Evolutionary conservation across 2,888 invertebrate genomes (phyloP), one percentile per base, ranked within the genome.

Genomic region (Latrodectus hesperus): DNA sequence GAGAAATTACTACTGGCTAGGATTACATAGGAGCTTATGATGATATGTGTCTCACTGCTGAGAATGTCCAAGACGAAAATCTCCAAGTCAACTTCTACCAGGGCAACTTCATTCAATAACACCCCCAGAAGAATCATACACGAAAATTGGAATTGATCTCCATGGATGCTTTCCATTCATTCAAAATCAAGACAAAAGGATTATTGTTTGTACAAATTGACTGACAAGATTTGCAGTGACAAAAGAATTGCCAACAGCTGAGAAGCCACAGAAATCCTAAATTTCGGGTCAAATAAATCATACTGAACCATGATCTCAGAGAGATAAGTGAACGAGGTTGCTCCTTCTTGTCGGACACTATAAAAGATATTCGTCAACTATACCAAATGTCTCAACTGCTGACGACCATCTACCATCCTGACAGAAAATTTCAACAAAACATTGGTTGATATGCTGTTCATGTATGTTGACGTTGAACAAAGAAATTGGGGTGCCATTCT

Each of bases 391-490:
- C 55, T 11, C 87, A 73, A 6, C n/a, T 49, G 0, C 9, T 5
- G 14, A 88, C 81, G 10, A 75, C 81, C 1, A 71, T 14, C 3
- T 88, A 80, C 52, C 17, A 55, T 14, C 88, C 88, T 3, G 55
- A 78, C 11, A 72, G 16, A 38, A 6, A 38, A 3, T 0, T 6
- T 38, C 38, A 38, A 38, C 38, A 38, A 38, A 8, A 74, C 67
- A 17, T 11, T 89, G 5, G 68, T n/a, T 14, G 49, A 55, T 9
- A 88, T 80, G 87, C 9, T 88, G 4, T 52, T 53, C 8, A 64
- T 71, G 51, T 88, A 75, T 51, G 16, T 81, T 1, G 68, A 67
- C 0, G 49, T 11, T 9, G 64, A 81, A 14, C 80, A 81, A 22
- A 73, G 60, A 22, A 55, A 88, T 4, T 88, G 81, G 88, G 68